Evolutionary conservation across 2,888 invertebrate genomes (phyloP), one percentile per base, ranked within the genome.

Genomic region (Steinernema carpocapsae): DNA sequence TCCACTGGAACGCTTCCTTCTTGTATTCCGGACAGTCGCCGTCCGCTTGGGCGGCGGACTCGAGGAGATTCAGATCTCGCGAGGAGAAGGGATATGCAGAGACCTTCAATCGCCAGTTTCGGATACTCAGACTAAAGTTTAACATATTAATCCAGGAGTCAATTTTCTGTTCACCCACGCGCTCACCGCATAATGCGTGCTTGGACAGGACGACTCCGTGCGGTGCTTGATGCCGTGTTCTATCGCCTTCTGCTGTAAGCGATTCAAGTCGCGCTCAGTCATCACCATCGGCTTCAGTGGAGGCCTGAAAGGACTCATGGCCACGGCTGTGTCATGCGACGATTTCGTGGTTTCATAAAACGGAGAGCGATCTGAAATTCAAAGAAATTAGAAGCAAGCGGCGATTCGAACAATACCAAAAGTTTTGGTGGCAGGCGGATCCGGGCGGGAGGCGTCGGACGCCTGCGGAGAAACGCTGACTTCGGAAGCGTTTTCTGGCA

Each of bases 201-300:
- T n/a, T n/a, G n/a, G n/a, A n/a, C n/a, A n/a, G n/a, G n/a, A n/a
- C n/a, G n/a, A 12, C 56, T 56, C 24, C 56, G 3, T 22, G 3
- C 22, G 56, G 22, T 26, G 24, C 22, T 24, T 24, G 24, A 6
- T 6, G 12, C 6, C 51, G 12, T 6, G 51, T 19, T 10, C 19
- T 19, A 6, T 51, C 19, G 51, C 12, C 22, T 22, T 24, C 22
- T 7, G 22, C 56, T 6, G 12, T 6, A 51, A 19, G 24, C 26
- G 22, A 22, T 56, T 22, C 26, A 22, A 26, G 56, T 56, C 56
- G 24, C 17, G 22, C 26, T 56, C 56, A 22, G 56, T 56, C 56
- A 24, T 56, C 56, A 24, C 56, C n/a, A 56, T 22, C 56, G 56
- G 56, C 26, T 56, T 56, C 56, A 56, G 6, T 6, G 56, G 56